Evolutionary conservation across 37 sponge, comb jelly and placozoan genomes (phyloP), one percentile per base, ranked within the genome.

Genomic region (Dysidea cf. avara): DNA sequence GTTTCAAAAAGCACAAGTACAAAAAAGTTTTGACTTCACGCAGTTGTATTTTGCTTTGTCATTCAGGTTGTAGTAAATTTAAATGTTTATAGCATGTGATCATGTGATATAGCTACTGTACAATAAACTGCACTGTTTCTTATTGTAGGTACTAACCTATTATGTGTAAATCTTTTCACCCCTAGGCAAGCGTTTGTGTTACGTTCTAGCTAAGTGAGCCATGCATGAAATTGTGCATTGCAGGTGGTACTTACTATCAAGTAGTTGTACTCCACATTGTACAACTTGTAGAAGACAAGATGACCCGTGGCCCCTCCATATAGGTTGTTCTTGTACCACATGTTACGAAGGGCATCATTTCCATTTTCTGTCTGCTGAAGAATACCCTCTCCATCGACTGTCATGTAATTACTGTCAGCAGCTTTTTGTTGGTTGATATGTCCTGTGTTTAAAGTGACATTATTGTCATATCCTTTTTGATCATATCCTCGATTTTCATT

Each of bases 401-500:
- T 69, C 25, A 43, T 12, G 26, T 69, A 69, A 24, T 5, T 5
- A n/a, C 12, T n/a, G 57, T 69, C 71, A 61, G 71, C 48, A 39
- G 51, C 71, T 54, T 46, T 46, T 61, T 69, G 71, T 30, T 61
- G 7, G 14, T 69, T 69, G 30, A 69, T 43, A 30, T 69, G 48
- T 24, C 51, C 71, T 22, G 71, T 69, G 33, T 69, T 69, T 30
- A 43, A 21, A 9, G 51, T 69, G 7, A 69, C 30, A 69, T 69
- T 69, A 43, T 59, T 69, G 22, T 12, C 52, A 17, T 55, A 69
- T 49, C 71, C 71, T 39, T 69, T 20, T 28, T 69, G 71, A 12
- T 69, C 39, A 51, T 46, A 69, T 25, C 71, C 71, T n/a, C 71
- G 71, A 12, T 69, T 69, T 53, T 66, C 69, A 28, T 66, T 69